Percentiles rank a stretch among this genome's conserved stretches.
Evolutionary conservation across 2,797 vertebrate genomes (phyloP).

Genomic region (Schizopygopsis malacanthus): DNA sequence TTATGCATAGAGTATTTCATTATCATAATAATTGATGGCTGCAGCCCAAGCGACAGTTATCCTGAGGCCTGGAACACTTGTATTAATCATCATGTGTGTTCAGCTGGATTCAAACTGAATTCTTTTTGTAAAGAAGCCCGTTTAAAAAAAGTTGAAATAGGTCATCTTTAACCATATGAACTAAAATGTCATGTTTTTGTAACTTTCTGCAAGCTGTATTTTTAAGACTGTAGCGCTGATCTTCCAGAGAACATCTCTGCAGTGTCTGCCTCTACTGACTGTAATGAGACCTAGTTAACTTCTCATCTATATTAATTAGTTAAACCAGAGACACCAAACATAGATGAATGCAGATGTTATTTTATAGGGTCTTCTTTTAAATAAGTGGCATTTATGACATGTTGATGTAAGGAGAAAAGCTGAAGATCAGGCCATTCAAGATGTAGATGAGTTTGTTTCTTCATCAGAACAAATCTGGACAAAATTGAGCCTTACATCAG

Average conservation of each 20-base stretch:
- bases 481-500: background rate
- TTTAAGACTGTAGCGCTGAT: background rate
- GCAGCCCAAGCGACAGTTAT: constrained; percentile 1
- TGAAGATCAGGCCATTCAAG: background rate
- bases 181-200: background rate
- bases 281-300: background rate
- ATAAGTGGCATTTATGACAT: background rate
- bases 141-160: background rate
- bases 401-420: background rate
- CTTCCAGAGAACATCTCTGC: background rate
- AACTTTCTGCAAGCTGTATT: background rate
- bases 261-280: background rate
- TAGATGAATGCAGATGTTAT: background rate
- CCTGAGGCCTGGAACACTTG: background rate
- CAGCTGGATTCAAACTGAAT: background rate
- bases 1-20: constrained; percentile 33
- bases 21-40: constrained; percentile 24
- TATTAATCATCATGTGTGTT: background rate
- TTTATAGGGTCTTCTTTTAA: background rate
- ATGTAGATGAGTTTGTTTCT: background rate
- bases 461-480: background rate
- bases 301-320: background rate
- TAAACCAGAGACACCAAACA: background rate
- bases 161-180: background rate
- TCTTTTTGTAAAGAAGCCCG: background rate